Base-by-base conservation (phyloP, 2,113 vertebrate species). In the Lophochroa leadbeateri region DNA sequence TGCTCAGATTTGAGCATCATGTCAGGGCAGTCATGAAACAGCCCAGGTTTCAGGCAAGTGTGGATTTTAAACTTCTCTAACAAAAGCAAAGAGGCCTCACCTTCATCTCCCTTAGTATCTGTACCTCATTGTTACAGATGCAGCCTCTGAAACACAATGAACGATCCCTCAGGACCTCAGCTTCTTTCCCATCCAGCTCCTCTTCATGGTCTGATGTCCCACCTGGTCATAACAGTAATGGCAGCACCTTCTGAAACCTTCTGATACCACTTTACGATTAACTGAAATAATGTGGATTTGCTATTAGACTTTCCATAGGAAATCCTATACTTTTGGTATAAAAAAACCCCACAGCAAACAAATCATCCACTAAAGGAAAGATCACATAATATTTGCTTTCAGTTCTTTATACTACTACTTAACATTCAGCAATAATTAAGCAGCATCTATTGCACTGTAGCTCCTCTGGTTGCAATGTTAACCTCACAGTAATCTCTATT, bases 401-500 rank as follows among this genome's bases (percentile, higher is more conserved):
- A 39, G 31, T 61, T 50, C 46, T 80, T 79, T 77, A 23, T n/a
- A 72, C 60, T 28, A 20, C 37, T 78, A 12, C 33, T 80, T 60
- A 79, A 47, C 46, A 47, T 53, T 61, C 69, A 78, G 60, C 50
- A 82, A 64, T 67, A 90, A 94, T 88, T 88, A 86, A 90, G 69
- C 28, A n/a, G 85, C 68, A 92, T 77, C 79, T 82, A 44, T 76
- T 52, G 74, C 86, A 43, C 37, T 20, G 6, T 28, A 52, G 61
- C 70, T 93, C 75, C 75, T 92, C 83, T 77, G 69, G 57, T 49
- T 84, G 57, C 77, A 91, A 18, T 17, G 24, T 53, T 96, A 91
- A 82, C 76, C 75, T 88, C 81, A 27, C 21, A 67, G 72, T 90
- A 93, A 94, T 89, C 80, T 76, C 65, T 86, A 75, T 79, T 92